Base-by-base conservation (phyloP, 1,140 invertebrate species). In the Brevipalpus yothersi region DNA sequence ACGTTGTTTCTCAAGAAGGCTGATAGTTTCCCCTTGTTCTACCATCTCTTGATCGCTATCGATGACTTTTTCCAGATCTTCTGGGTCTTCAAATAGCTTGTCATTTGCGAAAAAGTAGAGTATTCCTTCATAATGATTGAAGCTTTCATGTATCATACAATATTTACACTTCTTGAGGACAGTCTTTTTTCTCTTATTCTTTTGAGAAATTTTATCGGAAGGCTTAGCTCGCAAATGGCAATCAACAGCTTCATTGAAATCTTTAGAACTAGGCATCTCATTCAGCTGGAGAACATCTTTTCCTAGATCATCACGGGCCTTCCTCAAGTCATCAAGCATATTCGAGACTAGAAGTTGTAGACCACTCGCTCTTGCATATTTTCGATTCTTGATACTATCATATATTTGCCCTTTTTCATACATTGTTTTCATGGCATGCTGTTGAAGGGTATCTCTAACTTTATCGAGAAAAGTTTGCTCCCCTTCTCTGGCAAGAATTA, bases 221-320 rank as follows among this genome's bases (percentile, higher is more conserved):
- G 67, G 69, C 42, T 65, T 72, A 13, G 72, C 75, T 53, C 78
- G 68, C 45, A 85, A 72, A 69, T 84, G 83, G 65, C 83, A 84
- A 56, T 76, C 71, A 23, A 79, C 76, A 2, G 81, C 79, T 58
- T 65, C 62, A 54, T 74, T 68, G 17, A 82, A 72, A 21, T 82
- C 69, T 11, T 70, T 63, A 51, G 66, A 60, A 11, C 68, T 67
- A 21, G 71, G 66, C 2, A 65, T 63, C 5, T 60, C 63, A 58
- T 68, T 61, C 23, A 79, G 65, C 7, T 59, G 43, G 39, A 15
- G 9, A 40, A 55, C 53, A 55, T n/a, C 12, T n/a, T 51, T 19
- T 19, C n/a, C 21, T 8, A 51, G 49, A 7, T 51, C n/a, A 19
- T 51, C 49, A 8, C 49, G 12, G 1, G n/a, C 21, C n/a, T n/a